Evolutionary conservation across 1,140 invertebrate genomes (phyloP), one percentile per base, ranked within the genome.

Genomic region (Drosophila lacteicornis): DNA sequence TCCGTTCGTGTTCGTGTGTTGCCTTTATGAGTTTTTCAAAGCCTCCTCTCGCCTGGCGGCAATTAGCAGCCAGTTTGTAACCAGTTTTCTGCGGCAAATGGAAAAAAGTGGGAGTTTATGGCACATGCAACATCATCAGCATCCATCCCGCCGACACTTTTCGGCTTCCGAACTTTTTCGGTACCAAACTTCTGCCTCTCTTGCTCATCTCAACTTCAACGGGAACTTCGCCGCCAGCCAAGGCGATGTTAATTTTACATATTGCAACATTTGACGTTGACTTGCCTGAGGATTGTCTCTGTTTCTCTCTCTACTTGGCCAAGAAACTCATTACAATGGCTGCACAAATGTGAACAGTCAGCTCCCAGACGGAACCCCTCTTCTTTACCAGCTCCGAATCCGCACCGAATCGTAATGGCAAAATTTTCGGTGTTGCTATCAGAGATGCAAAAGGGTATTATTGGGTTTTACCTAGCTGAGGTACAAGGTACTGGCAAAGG

Each of bases 281-380:
- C 71, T 74, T 57, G 69, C 51, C 60, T 22, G 38, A 33, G 61
- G 38, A 76, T 63, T 47, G 65, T 47, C 55, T 49, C 50, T 36
- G 33, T 36, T 11, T 74, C 38, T 49, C 30, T 58, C 50, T 60
- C 47, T 47, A 46, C 73, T 59, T 61, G 68, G 67, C 75, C 49
- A 49, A 49, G 53, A 78, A 88, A 83, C 81, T 90, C 80, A 88
- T 90, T 90, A 90, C 86, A 88, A 75, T 85, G 74, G 59, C 84
- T 87, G 84, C 76, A 79, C 84, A 84, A 87, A 88, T 87, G 83
- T 86, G 80, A 78, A 79, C 80, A 80, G 78, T 80, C 70, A 66
- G 78, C 68, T 60, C 30, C 38, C 66, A 55, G 47, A 30, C 47
- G 25, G 25, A 25, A 11, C 15, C 40, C 17, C 25, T 12, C 36